A percentile compares a stretch with the other conserved stretches of the same genome.
These are phyloP conservation scores for Ctenicera cuprea DNA, from an alignment of 2,888 invertebrate genomes.

Conservation along the genomic window DNA sequence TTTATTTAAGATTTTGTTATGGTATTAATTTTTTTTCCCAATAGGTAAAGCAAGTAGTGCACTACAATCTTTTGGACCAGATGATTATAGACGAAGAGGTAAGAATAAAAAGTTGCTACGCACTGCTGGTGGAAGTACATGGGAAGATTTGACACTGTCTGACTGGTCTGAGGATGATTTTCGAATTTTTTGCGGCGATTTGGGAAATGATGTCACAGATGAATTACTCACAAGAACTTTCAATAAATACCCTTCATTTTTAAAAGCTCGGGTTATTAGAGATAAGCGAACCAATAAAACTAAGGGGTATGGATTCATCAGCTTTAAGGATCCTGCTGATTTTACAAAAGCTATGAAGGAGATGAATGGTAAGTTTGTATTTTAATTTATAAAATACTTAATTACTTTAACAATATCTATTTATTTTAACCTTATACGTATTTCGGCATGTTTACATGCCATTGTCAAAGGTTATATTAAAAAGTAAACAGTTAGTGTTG, in stretches of 20 bases:
- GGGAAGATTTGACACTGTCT: constrained; percentile 95
- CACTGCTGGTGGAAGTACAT: constrained; percentile 94
- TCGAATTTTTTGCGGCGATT: constrained; percentile 98
- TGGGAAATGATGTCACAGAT: constrained; percentile 99
- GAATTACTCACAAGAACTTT: constrained; percentile 97
- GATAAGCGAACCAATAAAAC: constrained; percentile 98
- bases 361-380: constrained; percentile 90
- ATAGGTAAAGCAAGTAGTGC: constrained; percentile 75
- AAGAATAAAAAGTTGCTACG: constrained; percentile 84
- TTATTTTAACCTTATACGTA: no score
- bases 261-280: constrained; percentile 94
- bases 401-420: no score
- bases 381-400: background rate
- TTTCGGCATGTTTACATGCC: no score
- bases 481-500: no score
- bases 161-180: constrained; percentile 99
- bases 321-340: constrained; percentile 97
- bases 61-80: constrained; percentile 75
- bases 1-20: background rate
- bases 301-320: constrained; percentile 99
- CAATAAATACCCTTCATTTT: constrained; percentile 94
- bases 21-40: no score
- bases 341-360: constrained; percentile 99
- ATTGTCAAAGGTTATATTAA: no score
- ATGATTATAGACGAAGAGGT: constrained; percentile 72